phyloP scores from a whole-genome alignment of 2,888 invertebrate genomes.

The Pantelozetes paolii region DNA sequence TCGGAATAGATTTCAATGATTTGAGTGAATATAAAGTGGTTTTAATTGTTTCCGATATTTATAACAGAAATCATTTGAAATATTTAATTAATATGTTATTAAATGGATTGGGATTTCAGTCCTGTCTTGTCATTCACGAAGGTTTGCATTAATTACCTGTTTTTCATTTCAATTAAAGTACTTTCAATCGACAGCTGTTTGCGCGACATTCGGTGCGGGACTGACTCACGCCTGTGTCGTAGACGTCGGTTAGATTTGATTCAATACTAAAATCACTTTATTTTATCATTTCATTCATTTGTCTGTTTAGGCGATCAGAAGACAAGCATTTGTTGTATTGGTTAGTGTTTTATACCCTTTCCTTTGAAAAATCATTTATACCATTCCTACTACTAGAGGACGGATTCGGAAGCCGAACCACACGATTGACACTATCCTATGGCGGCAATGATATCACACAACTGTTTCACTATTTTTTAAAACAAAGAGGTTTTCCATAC shows the following conservation, averaged over 20 bases:
- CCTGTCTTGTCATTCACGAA: conserved; percentile 68
- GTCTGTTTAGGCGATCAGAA: conserved; percentile 77
- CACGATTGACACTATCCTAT: conserved; percentile 68
- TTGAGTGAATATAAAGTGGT: conserved; percentile 77
- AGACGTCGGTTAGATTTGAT: conserved; percentile 62
- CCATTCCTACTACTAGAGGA: too few relatives aligned
- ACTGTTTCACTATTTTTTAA: conserved; percentile 78
- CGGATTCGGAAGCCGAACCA: conserved; percentile 83
- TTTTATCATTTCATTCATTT: too few relatives aligned
- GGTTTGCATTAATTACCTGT: conserved; percentile 2
- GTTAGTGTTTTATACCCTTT: too few relatives aligned
- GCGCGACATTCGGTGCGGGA: conserved; percentile 78
- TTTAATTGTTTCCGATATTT: conserved; percentile 81
- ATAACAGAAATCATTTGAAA: conserved; percentile 75
- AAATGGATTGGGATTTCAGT: conserved; percentile 74
- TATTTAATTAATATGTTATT: conserved; percentile 76
- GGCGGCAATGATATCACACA: conserved; percentile 89
- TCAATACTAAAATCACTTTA: too few relatives aligned
- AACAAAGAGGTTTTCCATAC: conserved; percentile 81
- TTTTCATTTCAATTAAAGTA: background rate
- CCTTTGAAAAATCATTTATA: too few relatives aligned
- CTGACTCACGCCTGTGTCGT: conserved; percentile 85
- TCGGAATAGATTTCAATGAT: conserved; percentile 66
- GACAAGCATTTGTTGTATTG: conserved; percentile 90
- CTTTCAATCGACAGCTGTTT: conserved; percentile 59